Percentiles rank a stretch among this genome's conserved stretches.
These are phyloP conservation scores for Ernsta delagoae DNA, from an alignment of 2,888 invertebrate genomes.

Conservation along the genomic window DNA sequence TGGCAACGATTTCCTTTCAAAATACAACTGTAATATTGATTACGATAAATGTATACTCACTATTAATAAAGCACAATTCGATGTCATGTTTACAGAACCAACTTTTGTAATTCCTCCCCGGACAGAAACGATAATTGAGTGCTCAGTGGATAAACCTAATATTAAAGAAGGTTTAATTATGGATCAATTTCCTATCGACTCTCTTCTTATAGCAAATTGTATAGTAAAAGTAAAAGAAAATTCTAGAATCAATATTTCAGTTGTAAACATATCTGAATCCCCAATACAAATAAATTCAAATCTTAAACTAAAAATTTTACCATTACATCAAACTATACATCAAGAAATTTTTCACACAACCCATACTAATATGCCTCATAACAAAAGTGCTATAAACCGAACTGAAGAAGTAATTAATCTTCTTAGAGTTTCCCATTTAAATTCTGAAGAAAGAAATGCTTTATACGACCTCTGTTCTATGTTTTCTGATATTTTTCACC, in stretches of 20 bases:
- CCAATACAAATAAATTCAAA: conserved; percentile 1
- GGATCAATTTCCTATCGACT: background rate
- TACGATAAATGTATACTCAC: background rate
- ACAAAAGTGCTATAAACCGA: background rate
- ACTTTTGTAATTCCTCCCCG: conserved; percentile 2
- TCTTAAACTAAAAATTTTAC: background rate
- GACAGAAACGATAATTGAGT: conserved; percentile 4
- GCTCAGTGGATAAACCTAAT: background rate
- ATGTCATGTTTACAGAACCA: background rate
- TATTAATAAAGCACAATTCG: background rate
- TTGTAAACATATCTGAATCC: background rate
- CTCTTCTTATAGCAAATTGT: background rate
- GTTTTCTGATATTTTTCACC: background rate
- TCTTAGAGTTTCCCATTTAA: background rate
- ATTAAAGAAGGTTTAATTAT: background rate
- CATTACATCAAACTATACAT: background rate
- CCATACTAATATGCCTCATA: background rate
- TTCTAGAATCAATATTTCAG: conserved; percentile 1
- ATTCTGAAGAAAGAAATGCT: background rate
- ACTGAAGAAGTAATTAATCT: background rate
- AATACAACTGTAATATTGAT: background rate
- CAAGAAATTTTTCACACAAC: background rate
- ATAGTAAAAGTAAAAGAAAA: background rate
- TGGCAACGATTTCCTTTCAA: conserved; percentile 15
- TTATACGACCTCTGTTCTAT: background rate